Conservation (phyloP, 2,888 invertebrate species). For the Spodoptera littoralis region DNA sequence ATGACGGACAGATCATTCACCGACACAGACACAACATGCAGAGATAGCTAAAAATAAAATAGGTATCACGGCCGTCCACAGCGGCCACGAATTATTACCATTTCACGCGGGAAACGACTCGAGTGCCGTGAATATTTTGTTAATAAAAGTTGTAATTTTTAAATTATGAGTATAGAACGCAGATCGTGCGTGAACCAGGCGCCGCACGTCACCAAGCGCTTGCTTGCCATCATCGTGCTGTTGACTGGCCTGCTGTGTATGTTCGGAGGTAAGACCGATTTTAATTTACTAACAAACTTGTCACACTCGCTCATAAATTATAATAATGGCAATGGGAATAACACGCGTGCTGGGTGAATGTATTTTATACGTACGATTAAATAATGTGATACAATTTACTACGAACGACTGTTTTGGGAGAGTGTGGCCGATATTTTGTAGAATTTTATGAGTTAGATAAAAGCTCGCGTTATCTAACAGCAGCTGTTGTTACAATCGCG, state of each 20-base stretch:
- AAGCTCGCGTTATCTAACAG: no score
- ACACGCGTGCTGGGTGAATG: slow-evolving; percentile 9
- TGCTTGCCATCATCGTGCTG: slow-evolving; percentile 75
- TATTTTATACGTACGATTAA: slow-evolving; percentile 4
- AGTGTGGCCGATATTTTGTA: not conserved
- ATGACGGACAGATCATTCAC: slow-evolving; percentile 70
- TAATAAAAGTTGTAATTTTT: slow-evolving; percentile 31
- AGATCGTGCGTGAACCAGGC: slow-evolving; percentile 70
- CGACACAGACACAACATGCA: slow-evolving; percentile 76
- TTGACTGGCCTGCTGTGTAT: slow-evolving; percentile 77
- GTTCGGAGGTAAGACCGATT: slow-evolving; percentile 76
- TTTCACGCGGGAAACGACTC: slow-evolving; percentile 49
- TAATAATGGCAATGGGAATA: slow-evolving; percentile 16
- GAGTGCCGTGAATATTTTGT: slow-evolving; percentile 48
- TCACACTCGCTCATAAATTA: slow-evolving; percentile 36
- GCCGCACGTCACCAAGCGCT: slow-evolving; percentile 76
- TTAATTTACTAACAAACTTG: slow-evolving; percentile 61
- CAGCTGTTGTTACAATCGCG: no score
- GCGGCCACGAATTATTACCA: slow-evolving; percentile 54
- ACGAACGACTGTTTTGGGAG: not conserved
- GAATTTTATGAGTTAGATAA: slow-evolving; percentile 11
- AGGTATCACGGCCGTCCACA: slow-evolving; percentile 71
- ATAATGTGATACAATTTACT: slow-evolving; percentile 21
- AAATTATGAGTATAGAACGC: slow-evolving; percentile 70
- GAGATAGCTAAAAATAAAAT: slow-evolving; percentile 75